Percentiles rank a stretch among this genome's conserved stretches.
Conservation (phyloP, 2,797 vertebrate species). For the Sebastes flavidus region DNA sequence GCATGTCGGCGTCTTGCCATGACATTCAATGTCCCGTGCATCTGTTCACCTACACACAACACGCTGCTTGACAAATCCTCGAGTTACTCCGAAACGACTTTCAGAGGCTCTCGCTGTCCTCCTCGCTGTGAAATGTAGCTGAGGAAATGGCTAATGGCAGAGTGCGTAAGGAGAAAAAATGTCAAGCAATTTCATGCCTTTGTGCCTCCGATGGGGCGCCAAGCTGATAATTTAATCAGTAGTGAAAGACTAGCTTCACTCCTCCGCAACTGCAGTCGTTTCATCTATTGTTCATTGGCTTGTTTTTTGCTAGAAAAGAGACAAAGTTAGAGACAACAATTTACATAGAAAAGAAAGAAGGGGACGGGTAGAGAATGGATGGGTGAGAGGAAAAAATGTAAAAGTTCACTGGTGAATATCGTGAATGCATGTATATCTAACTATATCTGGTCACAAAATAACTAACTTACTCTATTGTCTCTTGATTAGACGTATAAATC, state of each 20-base stretch:
- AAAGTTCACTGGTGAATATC: background rate
- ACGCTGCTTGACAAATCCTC: constrained; percentile 45
- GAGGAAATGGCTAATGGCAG: constrained; percentile 68
- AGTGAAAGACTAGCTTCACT: constrained; percentile 70
- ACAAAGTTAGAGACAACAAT: background rate
- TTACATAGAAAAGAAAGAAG: background rate
- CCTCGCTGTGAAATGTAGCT: constrained; percentile 66
- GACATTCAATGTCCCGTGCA: constrained; percentile 2
- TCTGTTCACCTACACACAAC: constrained; percentile 4
- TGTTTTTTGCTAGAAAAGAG: constrained; percentile 34
- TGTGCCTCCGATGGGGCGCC: constrained; percentile 58
- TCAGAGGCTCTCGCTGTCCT: constrained; percentile 33
- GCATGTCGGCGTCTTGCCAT: background rate
- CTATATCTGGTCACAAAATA: background rate
- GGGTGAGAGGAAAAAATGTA: background rate
- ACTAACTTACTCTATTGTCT: background rate
- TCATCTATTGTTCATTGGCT: constrained; percentile 44
- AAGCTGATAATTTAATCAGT: constrained; percentile 79
- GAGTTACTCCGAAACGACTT: constrained; percentile 49
- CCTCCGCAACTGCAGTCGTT: constrained; percentile 37
- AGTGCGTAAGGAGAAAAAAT: constrained; percentile 63
- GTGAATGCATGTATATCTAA: background rate
- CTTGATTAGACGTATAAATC: too few relatives aligned
- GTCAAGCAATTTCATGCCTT: constrained; percentile 80
- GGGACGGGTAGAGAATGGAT: background rate